A percentile compares a stretch with the other conserved stretches of the same genome.
phyloP scores from a whole-genome alignment of 2,888 invertebrate species.

The Polydrusus cervinus region DNA sequence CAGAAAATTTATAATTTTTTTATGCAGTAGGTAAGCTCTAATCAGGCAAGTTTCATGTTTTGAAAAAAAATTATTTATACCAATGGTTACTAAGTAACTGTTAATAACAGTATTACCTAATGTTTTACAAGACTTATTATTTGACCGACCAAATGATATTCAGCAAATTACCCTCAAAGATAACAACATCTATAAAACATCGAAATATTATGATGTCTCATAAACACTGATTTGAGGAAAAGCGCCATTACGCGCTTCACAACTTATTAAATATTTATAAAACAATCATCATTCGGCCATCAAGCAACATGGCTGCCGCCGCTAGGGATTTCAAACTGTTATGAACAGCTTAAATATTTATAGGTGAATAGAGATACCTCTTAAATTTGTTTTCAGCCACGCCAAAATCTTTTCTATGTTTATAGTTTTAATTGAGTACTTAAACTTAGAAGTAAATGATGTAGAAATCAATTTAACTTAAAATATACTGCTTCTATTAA shows the following conservation, averaged over 20 bases:
- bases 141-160: slow-evolving; percentile 1
- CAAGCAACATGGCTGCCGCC: slow-evolving; percentile 71
- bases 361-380: slow-evolving; percentile 72
- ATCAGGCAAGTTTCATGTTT: too few species aligned
- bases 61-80: too few species aligned
- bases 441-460: not conserved
- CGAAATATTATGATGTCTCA: slow-evolving; percentile 71
- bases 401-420: slow-evolving; percentile 7
- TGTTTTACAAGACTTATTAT: too few species aligned
- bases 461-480: not conserved
- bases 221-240: slow-evolving; percentile 72
- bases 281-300: slow-evolving; percentile 73
- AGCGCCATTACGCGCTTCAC: slow-evolving; percentile 64
- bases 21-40: too few species aligned
- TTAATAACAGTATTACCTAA: too few species aligned
- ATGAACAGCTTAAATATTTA: slow-evolving; percentile 72
- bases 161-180: slow-evolving; percentile 34
- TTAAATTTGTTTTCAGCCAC: slow-evolving; percentile 66
- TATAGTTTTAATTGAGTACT: slow-evolving; percentile 1
- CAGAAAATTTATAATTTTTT: too few species aligned
- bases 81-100: too few species aligned
- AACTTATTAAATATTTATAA: slow-evolving; percentile 71
- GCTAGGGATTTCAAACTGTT: slow-evolving; percentile 71
- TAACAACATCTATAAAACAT: slow-evolving; percentile 71
- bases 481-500: too few species aligned